These are phyloP conservation scores for Eufriesea mexicana DNA, from an alignment of 1,140 invertebrate species.

Conservation along the genomic window DNA sequence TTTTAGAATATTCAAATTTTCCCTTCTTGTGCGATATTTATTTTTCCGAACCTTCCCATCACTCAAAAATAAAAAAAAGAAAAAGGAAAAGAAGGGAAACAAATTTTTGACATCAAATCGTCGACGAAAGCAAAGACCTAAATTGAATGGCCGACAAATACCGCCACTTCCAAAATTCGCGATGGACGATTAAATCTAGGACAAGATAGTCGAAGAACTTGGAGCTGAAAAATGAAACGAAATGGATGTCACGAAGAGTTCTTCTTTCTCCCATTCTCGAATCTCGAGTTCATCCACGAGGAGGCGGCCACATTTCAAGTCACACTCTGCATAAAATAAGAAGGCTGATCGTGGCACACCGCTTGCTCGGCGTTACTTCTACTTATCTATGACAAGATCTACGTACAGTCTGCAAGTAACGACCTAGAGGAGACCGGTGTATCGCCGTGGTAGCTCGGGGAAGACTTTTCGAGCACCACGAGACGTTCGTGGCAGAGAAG, in stretches of 20 bases:
- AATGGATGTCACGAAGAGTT: neutral
- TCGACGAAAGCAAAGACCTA: too few relatives aligned
- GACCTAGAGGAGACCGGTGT: slow-evolving; percentile 20
- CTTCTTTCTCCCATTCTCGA: neutral
- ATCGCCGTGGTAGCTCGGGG: neutral
- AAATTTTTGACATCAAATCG: too few relatives aligned
- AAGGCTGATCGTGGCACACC: slow-evolving; percentile 45
- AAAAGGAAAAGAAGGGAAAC: too few relatives aligned
- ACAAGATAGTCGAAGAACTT: too few relatives aligned
- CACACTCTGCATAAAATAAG: slow-evolving; percentile 52
- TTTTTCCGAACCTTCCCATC: too few relatives aligned
- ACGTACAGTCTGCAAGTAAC: slow-evolving; percentile 57
- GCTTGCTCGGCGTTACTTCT: slow-evolving; percentile 27
- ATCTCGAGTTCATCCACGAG: neutral
- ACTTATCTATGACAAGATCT: slow-evolving; percentile 46
- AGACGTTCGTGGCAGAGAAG: neutral
- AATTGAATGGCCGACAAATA: too few relatives aligned
- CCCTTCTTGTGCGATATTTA: too few relatives aligned
- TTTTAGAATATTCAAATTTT: too few relatives aligned
- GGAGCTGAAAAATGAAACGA: too few relatives aligned
- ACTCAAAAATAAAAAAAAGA: too few relatives aligned
- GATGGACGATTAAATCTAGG: neutral
- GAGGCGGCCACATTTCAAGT: slow-evolving; percentile 8
- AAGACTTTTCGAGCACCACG: neutral
- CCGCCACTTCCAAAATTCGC: neutral